Percentiles rank a stretch among this genome's conserved stretches.
Conservation (phyloP, 2,797 vertebrate species). For the Pelodytes ibericus region DNA sequence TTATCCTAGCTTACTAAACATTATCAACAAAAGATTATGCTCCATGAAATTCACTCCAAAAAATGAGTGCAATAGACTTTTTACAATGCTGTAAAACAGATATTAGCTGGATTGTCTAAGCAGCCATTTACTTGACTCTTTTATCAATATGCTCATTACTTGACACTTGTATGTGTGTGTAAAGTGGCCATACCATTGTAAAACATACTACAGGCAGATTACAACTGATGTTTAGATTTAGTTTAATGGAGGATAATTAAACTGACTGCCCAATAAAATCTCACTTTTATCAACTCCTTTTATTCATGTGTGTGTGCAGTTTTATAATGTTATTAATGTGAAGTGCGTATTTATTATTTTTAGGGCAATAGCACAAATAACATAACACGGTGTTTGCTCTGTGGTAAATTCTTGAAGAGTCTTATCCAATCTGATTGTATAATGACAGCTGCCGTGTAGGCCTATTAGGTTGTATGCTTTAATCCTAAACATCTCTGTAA, state of each 20-base stretch:
- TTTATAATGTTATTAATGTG: slow-evolving; percentile 77
- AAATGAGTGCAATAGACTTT: slow-evolving; percentile 71
- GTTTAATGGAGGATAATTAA: slow-evolving; percentile 77
- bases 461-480: no score
- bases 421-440: no score
- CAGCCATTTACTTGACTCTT: slow-evolving; percentile 63
- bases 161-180: slow-evolving; percentile 74
- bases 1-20: slow-evolving; percentile 70
- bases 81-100: slow-evolving; percentile 75
- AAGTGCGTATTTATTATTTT: slow-evolving; percentile 65
- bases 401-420: slow-evolving; percentile 3
- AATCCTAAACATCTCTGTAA: no score
- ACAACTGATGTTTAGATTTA: slow-evolving; percentile 70
- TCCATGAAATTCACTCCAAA: slow-evolving; percentile 70
- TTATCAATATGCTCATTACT: slow-evolving; percentile 80
- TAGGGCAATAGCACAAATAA: slow-evolving; percentile 45
- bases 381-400: slow-evolving; percentile 27
- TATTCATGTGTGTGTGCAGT: slow-evolving; percentile 64
- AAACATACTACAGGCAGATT: slow-evolving; percentile 72
- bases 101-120: slow-evolving; percentile 67
- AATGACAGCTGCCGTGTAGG: no score
- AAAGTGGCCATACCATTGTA: slow-evolving; percentile 71
- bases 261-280: slow-evolving; percentile 77
- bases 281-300: slow-evolving; percentile 74
- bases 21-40: slow-evolving; percentile 69